phyloP scores from a whole-genome alignment of 2,888 invertebrate species.

The Macroteleia sp. region DNA sequence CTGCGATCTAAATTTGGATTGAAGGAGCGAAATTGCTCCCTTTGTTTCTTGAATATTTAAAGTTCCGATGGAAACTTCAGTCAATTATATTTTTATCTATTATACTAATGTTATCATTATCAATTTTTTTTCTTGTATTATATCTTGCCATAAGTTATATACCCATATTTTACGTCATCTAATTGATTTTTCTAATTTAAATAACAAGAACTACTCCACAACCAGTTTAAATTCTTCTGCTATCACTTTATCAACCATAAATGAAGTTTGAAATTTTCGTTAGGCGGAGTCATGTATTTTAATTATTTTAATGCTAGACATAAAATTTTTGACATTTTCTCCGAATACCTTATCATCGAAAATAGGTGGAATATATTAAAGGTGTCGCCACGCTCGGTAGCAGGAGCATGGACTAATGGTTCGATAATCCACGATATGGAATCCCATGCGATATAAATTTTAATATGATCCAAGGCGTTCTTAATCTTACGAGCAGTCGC shows the following conservation, averaged over 20 bases:
- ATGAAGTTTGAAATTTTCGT: no score
- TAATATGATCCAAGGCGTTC: conserved; percentile 78
- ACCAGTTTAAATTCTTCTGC: no score
- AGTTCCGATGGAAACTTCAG: no score
- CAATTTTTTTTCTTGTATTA: no score
- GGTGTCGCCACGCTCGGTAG: background rate
- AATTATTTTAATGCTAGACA: background rate
- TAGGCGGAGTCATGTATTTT: no score
- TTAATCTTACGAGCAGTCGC: conserved; percentile 73
- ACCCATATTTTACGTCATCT: no score
- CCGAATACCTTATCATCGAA: background rate
- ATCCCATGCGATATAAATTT: conserved; percentile 69
- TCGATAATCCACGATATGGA: conserved; percentile 57
- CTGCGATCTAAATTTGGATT: conserved; percentile 28
- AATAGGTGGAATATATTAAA: conserved; percentile 3
- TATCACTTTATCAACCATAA: no score
- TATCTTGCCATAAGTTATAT: no score
- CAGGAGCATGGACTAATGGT: conserved; percentile 5
- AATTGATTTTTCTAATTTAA: no score
- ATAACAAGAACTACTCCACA: no score
- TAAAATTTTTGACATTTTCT: background rate
- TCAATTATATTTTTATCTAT: no score
- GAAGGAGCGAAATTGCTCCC: background rate
- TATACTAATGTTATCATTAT: no score
- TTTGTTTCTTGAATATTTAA: background rate